phyloP scores from a whole-genome alignment of 2,797 vertebrate genomes.

The Mormyrus proboscirostris region DNA sequence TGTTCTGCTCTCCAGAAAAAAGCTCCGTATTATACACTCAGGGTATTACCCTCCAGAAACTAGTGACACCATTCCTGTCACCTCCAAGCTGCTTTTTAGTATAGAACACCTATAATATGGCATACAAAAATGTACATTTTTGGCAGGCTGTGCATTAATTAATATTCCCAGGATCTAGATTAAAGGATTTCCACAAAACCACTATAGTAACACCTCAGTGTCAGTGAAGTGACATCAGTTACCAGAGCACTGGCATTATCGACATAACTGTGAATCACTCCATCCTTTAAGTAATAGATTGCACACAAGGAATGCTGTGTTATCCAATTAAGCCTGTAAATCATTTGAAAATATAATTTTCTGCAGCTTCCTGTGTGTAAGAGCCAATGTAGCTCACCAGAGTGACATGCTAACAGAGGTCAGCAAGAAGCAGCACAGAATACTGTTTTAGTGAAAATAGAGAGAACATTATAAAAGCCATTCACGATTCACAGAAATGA shows the following conservation, averaged over 20 bases:
- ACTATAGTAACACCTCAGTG: not conserved
- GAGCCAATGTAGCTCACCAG: not conserved
- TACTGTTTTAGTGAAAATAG: not conserved
- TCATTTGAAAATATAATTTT: slow-evolving; percentile 4
- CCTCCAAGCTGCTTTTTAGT: not conserved
- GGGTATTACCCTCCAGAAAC: not conserved
- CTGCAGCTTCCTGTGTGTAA: not conserved
- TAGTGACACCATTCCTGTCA: not conserved
- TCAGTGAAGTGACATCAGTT: not conserved
- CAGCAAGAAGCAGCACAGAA: not conserved
- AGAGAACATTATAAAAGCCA: not conserved
- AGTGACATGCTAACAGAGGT: not conserved
- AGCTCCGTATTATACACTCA: not conserved
- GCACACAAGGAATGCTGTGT: not conserved
- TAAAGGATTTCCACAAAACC: not conserved
- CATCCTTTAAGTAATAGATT: not conserved
- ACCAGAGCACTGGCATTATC: not conserved
- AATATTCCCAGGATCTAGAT: not conserved
- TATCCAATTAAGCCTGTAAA: not conserved
- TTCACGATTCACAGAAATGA: not conserved
- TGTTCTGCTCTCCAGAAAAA: not conserved
- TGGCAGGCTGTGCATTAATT: not conserved
- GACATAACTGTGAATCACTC: not conserved
- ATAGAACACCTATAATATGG: not conserved
- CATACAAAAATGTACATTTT: not conserved